Conservation (phyloP, 2,888 invertebrate genomes). For the Metacarcinus magister region DNA sequence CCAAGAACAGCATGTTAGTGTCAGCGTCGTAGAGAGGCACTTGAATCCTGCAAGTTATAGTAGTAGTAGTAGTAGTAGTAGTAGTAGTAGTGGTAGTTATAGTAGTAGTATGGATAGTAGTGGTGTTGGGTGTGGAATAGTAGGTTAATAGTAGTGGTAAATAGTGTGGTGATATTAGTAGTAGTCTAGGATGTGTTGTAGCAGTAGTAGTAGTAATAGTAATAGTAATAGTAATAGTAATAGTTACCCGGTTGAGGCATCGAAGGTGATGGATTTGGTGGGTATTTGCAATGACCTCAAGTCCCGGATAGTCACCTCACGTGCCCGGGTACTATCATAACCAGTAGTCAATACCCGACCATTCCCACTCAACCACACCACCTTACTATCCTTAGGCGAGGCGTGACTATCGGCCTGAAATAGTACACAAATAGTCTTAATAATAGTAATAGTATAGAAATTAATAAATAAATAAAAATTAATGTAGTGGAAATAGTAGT, state of each 20-base stretch:
- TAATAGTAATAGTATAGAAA: too few species aligned
- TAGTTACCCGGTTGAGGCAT: slow-evolving; percentile 80
- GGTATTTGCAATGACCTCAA: slow-evolving; percentile 72
- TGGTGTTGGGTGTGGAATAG: neutral
- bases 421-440: too few species aligned
- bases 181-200: neutral
- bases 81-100: neutral
- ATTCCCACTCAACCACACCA: slow-evolving; percentile 95
- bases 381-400: slow-evolving; percentile 93
- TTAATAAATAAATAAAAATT: too few species aligned
- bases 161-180: neutral
- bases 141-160: neutral
- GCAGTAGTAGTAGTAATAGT: slow-evolving; percentile 35
- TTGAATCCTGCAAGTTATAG: slow-evolving; percentile 87
- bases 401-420: slow-evolving; percentile 75
- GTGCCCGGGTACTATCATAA: slow-evolving; percentile 89
- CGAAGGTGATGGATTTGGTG: slow-evolving; percentile 75
- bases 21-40: slow-evolving; percentile 97
- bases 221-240: neutral
- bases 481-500: neutral
- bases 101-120: neutral
- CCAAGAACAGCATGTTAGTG: slow-evolving; percentile 97
- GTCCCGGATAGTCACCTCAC: slow-evolving; percentile 76
- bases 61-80: slow-evolving; percentile 62
- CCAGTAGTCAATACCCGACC: slow-evolving; percentile 93